Conservation (phyloP, 2,797 vertebrate species). For the Acanthis flammea region DNA sequence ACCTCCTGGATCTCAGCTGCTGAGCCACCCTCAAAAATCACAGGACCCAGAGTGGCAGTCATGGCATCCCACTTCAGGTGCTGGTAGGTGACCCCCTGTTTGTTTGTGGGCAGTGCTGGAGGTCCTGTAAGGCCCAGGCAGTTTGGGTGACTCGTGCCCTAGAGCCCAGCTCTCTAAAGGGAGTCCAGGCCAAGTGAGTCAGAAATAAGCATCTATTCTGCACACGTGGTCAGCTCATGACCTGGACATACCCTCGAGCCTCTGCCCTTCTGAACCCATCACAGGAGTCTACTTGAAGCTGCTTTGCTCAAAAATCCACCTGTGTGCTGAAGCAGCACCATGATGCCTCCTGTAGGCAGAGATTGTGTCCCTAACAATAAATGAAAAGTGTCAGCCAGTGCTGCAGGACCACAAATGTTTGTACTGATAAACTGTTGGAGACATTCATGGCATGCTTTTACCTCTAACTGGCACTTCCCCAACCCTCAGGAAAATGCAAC, state of each 20-base stretch:
- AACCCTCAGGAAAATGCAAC: not conserved
- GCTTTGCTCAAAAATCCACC: not conserved
- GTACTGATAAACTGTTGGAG: not conserved
- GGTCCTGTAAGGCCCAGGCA: not conserved
- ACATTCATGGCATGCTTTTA: not conserved
- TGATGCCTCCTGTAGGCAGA: not conserved
- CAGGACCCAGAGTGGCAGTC: not conserved
- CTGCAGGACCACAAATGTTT: not conserved
- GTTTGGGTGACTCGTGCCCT: not conserved
- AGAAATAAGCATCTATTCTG: not conserved
- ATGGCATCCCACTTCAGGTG: not conserved
- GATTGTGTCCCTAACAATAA: not conserved
- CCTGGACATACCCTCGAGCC: accelerated
- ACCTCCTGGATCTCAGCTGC: not conserved
- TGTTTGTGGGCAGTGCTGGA: not conserved
- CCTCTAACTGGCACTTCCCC: not conserved
- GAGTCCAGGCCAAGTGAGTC: not conserved
- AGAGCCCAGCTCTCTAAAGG: not conserved
- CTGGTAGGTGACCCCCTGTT: not conserved
- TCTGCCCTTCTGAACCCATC: not conserved
- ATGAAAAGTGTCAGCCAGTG: not conserved
- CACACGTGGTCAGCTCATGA: accelerated
- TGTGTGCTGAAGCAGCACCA: not conserved
- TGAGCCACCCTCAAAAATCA: not conserved
- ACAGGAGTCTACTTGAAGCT: not conserved